Conservation (phyloP, 1,140 invertebrate species). For the Phenacoccus solenopsis region DNA sequence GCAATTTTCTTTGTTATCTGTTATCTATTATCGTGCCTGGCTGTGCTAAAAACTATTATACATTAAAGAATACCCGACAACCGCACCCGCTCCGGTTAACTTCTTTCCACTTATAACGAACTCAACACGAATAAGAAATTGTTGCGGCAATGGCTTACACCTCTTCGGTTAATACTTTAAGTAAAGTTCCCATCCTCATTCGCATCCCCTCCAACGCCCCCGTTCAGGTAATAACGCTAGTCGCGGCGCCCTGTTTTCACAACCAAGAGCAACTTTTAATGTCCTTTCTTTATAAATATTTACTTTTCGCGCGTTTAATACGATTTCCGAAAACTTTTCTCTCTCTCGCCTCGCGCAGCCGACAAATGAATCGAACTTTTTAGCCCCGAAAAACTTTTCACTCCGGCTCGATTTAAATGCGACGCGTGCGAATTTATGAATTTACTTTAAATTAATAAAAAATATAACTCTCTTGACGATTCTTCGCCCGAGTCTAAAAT, state of each 20-base stretch:
- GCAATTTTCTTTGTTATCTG: constrained; percentile 6
- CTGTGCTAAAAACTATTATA: constrained; percentile 10
- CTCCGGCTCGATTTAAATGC: background rate
- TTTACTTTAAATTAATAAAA: background rate
- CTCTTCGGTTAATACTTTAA: constrained; percentile 7
- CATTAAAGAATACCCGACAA: background rate
- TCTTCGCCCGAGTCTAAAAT: background rate
- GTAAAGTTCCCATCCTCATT: background rate
- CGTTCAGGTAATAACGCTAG: background rate
- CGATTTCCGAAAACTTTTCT: background rate
- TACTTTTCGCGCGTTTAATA: constrained; percentile 6
- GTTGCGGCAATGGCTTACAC: constrained; percentile 3
- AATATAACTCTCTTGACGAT: background rate
- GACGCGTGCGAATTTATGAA: background rate
- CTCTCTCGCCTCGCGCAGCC: no score
- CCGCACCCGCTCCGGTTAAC: background rate
- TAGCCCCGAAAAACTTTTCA: background rate
- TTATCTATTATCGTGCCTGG: constrained; percentile 6
- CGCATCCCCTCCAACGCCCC: background rate
- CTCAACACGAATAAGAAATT: constrained; percentile 9
- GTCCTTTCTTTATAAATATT: constrained; percentile 14
- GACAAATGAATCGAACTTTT: constrained; percentile 6
- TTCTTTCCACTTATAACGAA: constrained; percentile 7
- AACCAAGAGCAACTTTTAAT: background rate
- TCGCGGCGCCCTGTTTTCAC: background rate